Conservation (phyloP, 2,888 invertebrate species). For the Synanthedon vespiformis region DNA sequence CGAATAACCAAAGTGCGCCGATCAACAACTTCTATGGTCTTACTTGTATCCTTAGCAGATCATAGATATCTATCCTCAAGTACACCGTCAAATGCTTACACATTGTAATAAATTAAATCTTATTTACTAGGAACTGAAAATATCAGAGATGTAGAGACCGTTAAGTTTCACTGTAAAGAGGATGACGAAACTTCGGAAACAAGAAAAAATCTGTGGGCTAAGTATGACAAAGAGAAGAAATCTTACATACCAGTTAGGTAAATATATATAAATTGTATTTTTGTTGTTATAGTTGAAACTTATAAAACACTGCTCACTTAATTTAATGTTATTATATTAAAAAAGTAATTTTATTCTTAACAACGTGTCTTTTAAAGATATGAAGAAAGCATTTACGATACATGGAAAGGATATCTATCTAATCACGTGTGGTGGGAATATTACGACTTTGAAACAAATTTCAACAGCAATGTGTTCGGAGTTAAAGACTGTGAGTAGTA, state of each 20-base stretch:
- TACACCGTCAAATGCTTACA: too few relatives aligned
- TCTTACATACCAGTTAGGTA: slow-evolving; percentile 42
- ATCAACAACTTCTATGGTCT: too few relatives aligned
- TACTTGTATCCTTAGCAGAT: too few relatives aligned
- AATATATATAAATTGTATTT: not conserved
- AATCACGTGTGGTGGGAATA: slow-evolving; percentile 37
- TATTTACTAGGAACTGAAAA: slow-evolving; percentile 23
- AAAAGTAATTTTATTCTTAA: too few relatives aligned
- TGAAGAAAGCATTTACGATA: slow-evolving; percentile 24
- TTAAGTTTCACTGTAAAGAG: slow-evolving; percentile 19
- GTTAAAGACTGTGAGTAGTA: not conserved
- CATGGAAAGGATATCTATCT: slow-evolving; percentile 22
- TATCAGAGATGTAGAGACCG: slow-evolving; percentile 18
- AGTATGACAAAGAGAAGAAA: slow-evolving; percentile 10
- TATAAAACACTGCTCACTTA: too few relatives aligned
- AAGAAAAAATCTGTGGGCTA: slow-evolving; percentile 25
- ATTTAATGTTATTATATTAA: too few relatives aligned
- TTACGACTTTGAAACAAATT: slow-evolving; percentile 18
- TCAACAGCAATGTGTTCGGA: slow-evolving; percentile 18
- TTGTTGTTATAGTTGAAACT: not conserved
- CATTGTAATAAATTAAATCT: not conserved
- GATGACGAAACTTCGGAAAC: slow-evolving; percentile 1
- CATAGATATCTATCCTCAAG: too few relatives aligned
- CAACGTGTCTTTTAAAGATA: slow-evolving; percentile 20
- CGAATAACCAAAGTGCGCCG: too few relatives aligned